These are phyloP conservation scores for Megamerina dolium DNA, from an alignment of 2,888 invertebrate species.

Conservation along the genomic window DNA sequence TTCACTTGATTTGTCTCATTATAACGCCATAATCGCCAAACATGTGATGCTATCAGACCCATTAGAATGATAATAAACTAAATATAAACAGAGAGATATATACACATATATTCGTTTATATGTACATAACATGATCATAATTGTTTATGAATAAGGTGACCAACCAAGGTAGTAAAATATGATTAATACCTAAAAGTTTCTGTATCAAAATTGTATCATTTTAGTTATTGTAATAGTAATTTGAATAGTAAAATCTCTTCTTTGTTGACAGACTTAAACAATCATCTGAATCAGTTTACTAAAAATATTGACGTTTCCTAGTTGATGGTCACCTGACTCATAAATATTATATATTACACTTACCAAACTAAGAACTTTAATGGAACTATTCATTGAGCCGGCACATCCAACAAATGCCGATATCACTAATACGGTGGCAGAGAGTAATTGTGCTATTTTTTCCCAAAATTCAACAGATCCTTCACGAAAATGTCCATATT, in stretches of 20 bases:
- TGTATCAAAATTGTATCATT: no score
- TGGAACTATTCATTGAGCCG: slow-evolving; percentile 36
- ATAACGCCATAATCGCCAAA: slow-evolving; percentile 33
- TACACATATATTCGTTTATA: no score
- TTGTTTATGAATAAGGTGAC: no score
- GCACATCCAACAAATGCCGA: slow-evolving; percentile 35
- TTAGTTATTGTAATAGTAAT: slow-evolving; percentile 3
- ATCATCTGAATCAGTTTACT: no score
- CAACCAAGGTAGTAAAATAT: no score
- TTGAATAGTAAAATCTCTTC: no score
- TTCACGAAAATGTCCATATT: slow-evolving; percentile 28
- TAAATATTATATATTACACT: slow-evolving; percentile 10
- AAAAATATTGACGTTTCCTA: no score
- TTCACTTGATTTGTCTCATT: slow-evolving; percentile 28
- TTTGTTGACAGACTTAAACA: no score
- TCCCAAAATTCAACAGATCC: slow-evolving; percentile 31
- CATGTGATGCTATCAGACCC: slow-evolving; percentile 27
- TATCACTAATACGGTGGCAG: slow-evolving; percentile 28
- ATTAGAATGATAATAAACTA: slow-evolving; percentile 32
- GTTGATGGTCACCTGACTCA: background rate
- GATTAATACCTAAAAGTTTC: no score
- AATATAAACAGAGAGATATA: background rate
- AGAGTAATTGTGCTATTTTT: slow-evolving; percentile 29
- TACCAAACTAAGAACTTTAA: slow-evolving; percentile 33
- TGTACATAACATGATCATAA: no score